These are phyloP conservation scores for Frankliniella fusca DNA, from an alignment of 2,888 invertebrate species.

Conservation along the genomic window DNA sequence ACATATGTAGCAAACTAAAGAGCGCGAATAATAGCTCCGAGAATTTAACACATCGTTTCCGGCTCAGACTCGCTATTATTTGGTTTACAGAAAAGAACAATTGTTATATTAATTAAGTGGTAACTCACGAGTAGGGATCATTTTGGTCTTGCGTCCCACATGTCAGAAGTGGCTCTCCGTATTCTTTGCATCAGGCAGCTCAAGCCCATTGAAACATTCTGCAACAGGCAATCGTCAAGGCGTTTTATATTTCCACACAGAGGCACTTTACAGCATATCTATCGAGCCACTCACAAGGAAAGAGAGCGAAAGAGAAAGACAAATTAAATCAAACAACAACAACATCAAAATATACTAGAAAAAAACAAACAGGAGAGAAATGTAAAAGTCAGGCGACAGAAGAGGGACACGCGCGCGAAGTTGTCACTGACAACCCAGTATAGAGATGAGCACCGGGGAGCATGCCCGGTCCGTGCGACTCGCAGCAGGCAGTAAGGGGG, in stretches of 20 bases:
- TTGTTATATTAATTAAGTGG: background rate
- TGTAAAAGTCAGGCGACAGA: no score
- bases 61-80: background rate
- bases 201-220: background rate
- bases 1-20: background rate
- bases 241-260: background rate
- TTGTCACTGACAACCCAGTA: no score
- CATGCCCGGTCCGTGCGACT: no score
- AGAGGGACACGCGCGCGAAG: no score
- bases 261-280: background rate
- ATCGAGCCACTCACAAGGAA: background rate
- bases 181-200: background rate
- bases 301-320: background rate
- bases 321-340: background rate
- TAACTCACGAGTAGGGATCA: background rate
- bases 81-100: background rate
- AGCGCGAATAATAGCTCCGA: background rate
- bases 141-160: background rate
- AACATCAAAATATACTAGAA: background rate
- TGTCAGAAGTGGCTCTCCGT: background rate
- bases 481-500: no score
- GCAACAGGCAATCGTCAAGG: background rate
- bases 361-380: no score
- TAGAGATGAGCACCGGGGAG: no score
- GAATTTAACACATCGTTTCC: background rate